Percentiles rank a stretch among this genome's conserved stretches.
Conservation (phyloP, 2,797 vertebrate species). For the Cyprinodon diabolis region DNA sequence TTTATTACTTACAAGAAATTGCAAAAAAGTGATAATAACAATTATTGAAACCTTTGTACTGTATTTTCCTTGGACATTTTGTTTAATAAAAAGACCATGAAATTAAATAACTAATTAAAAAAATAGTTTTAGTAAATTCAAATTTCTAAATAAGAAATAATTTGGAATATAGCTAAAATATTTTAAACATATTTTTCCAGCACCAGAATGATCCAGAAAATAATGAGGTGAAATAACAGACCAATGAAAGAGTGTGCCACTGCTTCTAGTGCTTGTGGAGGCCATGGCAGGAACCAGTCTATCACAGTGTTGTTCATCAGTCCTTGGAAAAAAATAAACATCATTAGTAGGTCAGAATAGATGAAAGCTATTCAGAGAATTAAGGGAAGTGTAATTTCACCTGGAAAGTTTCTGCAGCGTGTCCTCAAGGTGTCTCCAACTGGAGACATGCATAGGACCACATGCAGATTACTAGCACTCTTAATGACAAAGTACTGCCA, state of each 20-base stretch:
- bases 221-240: slow-evolving; percentile 62
- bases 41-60: too few relatives aligned
- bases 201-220: background rate
- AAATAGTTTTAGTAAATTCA: too few relatives aligned
- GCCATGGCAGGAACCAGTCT: slow-evolving; percentile 98
- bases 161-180: too few relatives aligned
- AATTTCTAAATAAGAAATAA: too few relatives aligned
- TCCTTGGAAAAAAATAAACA: slow-evolving; percentile 76
- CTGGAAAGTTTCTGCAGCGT: slow-evolving; percentile 97
- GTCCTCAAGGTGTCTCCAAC: slow-evolving; percentile 90
- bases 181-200: too few relatives aligned
- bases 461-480: slow-evolving; percentile 92
- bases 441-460: slow-evolving; percentile 95
- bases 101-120: too few relatives aligned
- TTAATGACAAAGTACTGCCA: slow-evolving; percentile 97
- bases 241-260: slow-evolving; percentile 93
- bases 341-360: slow-evolving; percentile 4
- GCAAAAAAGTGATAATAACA: too few relatives aligned
- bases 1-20: too few relatives aligned
- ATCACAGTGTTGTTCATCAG: slow-evolving; percentile 97
- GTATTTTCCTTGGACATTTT: too few relatives aligned
- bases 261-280: slow-evolving; percentile 89
- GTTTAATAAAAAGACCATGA: too few relatives aligned
- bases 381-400: slow-evolving; percentile 64
- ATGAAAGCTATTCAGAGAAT: background rate